A percentile compares a stretch with the other conserved stretches of the same genome.
phyloP scores from a whole-genome alignment of 2,888 invertebrate species.

The Drosophila kuntzei region DNA sequence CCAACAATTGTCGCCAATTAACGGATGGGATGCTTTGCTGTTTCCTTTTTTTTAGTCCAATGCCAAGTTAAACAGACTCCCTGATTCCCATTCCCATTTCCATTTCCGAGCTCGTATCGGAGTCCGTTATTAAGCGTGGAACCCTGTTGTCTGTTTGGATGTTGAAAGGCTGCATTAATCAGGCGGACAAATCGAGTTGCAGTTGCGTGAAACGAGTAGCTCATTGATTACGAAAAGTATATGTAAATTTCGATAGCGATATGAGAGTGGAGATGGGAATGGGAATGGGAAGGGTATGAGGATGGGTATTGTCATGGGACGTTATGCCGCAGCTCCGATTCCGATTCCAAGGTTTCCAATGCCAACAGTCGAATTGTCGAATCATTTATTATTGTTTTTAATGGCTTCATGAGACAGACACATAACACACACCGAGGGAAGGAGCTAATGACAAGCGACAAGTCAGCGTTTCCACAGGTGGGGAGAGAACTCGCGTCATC shows the following conservation, averaged over 20 bases:
- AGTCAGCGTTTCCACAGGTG: slow-evolving; percentile 66
- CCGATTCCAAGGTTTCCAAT: slow-evolving; percentile 68
- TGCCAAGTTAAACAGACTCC: slow-evolving; percentile 23
- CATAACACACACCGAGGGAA: neutral
- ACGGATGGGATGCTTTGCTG: slow-evolving; percentile 43
- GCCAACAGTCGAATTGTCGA: slow-evolving; percentile 45
- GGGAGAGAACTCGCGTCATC: slow-evolving; percentile 27
- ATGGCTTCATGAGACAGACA: slow-evolving; percentile 55
- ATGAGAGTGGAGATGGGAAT: slow-evolving; percentile 8
- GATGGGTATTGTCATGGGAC: too few relatives aligned
- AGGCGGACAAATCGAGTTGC: slow-evolving; percentile 64
- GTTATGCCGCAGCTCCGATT: neutral
- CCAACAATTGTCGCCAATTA: slow-evolving; percentile 79
- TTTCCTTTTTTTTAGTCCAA: slow-evolving; percentile 40
- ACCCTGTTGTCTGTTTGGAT: slow-evolving; percentile 19
- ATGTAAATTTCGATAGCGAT: slow-evolving; percentile 65
- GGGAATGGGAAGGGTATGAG: neutral
- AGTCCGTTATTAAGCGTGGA: slow-evolving; percentile 41
- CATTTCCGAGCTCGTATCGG: neutral
- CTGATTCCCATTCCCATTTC: slow-evolving; percentile 1
- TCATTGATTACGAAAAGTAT: slow-evolving; percentile 64
- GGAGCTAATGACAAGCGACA: slow-evolving; percentile 75
- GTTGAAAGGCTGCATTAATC: slow-evolving; percentile 68
- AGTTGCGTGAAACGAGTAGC: slow-evolving; percentile 77
- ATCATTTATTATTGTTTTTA: slow-evolving; percentile 73